Evolutionary conservation across 2,797 vertebrate species (phyloP), one percentile per base, ranked within the genome.

Genomic region (Lepus oiostolus): DNA sequence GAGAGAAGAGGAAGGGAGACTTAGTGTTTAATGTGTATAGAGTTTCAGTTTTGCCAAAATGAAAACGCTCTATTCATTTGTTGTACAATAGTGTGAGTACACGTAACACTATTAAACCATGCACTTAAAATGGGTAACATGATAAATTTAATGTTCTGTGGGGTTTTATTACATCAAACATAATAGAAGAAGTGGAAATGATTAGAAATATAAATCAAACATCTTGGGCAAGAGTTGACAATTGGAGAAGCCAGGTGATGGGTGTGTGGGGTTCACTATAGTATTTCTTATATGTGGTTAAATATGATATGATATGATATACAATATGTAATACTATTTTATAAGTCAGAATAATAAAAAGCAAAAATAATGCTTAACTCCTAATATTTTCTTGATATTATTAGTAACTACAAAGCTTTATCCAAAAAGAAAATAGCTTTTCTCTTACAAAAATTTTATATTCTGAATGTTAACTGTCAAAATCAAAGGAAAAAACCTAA

Each of bases 381-480:
- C 42, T 42, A 42, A 42, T 42, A 54, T 75, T 88, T 79, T 88
- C 19, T n/a, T 68, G n/a, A 42, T n/a, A 84, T 54, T 35, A 24
- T 75, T 67, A 67, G 54, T 58, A 74, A 84, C 38, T 47, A 76
- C 42, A 83, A 1, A 75, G 12, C 13, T 50, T 70, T 47, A 77
- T 28, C 35, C 38, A 30, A 62, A 85, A 62, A 62, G 35, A 22
- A 91, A 91, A 68, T 42, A 91, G 17, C 11, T 77, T 85, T 83
- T 83, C 42, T 76, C 62, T 77, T 22, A 28, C 32, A 30, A 60
- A 70, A 92, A 47, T 91, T 67, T 54, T 24, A 16, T 85, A 79
- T 32, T 85, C 52, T 77, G 74, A 74, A 91, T 83, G 50, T 70
- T 79, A 92, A 62, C 74, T 79, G 63, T 35, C 50, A 70, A 77